phyloP scores from a whole-genome alignment of 1,140 invertebrate genomes.

The Diorhabda carinulata region DNA sequence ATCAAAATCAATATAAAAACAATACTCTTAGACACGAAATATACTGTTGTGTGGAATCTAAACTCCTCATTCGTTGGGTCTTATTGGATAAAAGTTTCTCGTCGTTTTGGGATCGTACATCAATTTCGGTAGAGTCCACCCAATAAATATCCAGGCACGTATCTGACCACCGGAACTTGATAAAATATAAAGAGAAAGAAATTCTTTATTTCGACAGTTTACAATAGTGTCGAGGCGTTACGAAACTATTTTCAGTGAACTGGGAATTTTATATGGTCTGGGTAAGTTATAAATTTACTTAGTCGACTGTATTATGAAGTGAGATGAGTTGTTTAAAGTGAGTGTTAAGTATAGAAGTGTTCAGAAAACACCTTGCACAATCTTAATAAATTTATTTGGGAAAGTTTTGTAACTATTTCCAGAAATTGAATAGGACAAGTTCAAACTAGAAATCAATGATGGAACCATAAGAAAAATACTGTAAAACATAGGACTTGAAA shows the following conservation, averaged over 20 bases:
- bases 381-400: no score
- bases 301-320: no score
- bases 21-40: not conserved
- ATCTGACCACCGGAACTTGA: slow-evolving; percentile 11
- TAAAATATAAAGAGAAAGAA: slow-evolving; percentile 14
- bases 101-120: not conserved
- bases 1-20: not conserved
- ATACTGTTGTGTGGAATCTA: not conserved
- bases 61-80: not conserved
- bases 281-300: no score
- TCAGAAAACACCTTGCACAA: no score
- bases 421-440: no score
- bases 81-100: slow-evolving; percentile 3
- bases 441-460: no score
- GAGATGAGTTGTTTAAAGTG: no score
- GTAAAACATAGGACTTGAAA: no score
- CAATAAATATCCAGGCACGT: slow-evolving; percentile 16
- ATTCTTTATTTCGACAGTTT: slow-evolving; percentile 23
- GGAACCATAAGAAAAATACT: no score
- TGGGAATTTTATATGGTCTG: slow-evolving; percentile 16
- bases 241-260: slow-evolving; percentile 15
- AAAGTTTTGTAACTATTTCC: no score
- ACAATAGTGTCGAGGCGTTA: slow-evolving; percentile 11
- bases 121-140: not conserved
- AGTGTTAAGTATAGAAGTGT: no score